Evolutionary conservation across 92 coral and sea anemone genomes (phyloP).

Genomic region (Pocillopora grandis): DNA sequence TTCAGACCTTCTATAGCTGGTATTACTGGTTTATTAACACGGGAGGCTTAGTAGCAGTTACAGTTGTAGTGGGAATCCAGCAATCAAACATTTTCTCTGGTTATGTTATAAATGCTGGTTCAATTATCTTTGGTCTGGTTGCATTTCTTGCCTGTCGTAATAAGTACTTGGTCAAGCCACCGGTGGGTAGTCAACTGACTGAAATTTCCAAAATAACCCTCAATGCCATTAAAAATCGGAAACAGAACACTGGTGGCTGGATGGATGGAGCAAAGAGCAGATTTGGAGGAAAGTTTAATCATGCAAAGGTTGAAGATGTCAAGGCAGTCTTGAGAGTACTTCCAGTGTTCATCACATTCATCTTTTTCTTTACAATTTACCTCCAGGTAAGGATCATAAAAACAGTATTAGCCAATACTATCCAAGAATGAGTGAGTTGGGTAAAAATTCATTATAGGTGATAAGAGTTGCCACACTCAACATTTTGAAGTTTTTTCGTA

Average conservation of each 20-base stretch:
- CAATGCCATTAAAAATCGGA: constrained; percentile 46
- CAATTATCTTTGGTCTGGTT: constrained; percentile 69
- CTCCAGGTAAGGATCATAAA: constrained; percentile 66
- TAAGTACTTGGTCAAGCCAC: constrained; percentile 64
- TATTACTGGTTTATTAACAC: constrained; percentile 95
- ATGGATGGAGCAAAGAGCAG: constrained; percentile 76
- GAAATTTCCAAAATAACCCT: constrained; percentile 61
- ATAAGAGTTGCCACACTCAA: too few relatives aligned
- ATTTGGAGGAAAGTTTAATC: constrained; percentile 73
- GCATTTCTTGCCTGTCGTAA: constrained; percentile 70
- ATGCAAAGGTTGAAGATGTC: constrained; percentile 91
- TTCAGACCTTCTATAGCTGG: constrained; percentile 93
- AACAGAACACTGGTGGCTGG: constrained; percentile 56
- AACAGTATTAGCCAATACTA: background rate
- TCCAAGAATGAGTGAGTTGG: too few relatives aligned
- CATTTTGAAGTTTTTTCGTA: too few relatives aligned
- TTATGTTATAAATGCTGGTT: constrained; percentile 70
- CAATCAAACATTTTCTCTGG: constrained; percentile 78
- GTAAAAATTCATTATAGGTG: background rate
- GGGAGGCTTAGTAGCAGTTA: constrained; percentile 82
- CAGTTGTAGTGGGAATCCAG: constrained; percentile 84
- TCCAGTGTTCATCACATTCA: constrained; percentile 77
- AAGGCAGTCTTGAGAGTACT: constrained; percentile 69
- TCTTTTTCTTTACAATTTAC: constrained; percentile 83
- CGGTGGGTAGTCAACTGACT: constrained; percentile 81